Base-by-base conservation (phyloP, 2,797 vertebrate genomes). In the Amazona finschi region DNA sequence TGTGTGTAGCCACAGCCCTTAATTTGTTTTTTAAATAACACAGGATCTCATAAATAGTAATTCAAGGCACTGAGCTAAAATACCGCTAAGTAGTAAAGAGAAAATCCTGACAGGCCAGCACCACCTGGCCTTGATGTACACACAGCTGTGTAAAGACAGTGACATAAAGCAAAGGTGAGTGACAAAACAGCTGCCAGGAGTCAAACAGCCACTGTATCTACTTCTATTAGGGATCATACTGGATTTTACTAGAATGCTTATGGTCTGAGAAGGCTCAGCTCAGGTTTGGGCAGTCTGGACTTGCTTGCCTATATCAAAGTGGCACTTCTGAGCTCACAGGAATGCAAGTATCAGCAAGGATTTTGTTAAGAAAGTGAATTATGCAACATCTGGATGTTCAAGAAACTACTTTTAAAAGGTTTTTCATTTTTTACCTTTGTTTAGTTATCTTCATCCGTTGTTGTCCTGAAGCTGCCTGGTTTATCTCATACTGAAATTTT, bases 301-400 rank as follows among this genome's bases (percentile, higher is more conserved):
- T 49, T 62, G 14, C 16, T 30, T 66, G 21, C 22, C 33, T 38
- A 15, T 13, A 2, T 33, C n/a, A 69, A 85, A 84, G 11, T 2
- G 2, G 16, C 38, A 25, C 5, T 78, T 70, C 27, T 70, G 82
- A 84, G 38, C 25, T 62, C 66, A 57, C 3, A 49, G 43, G 14
- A 39, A 33, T 25, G 30, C 21, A 41, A 58, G n/a, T 24, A 39
- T 80, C 80, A 92, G 36, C n/a, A 50, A 74, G 43, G 58, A 27
- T 89, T 88, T 80, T 83, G 46, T 75, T 88, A 89, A 83, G 76
- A 64, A 89, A 84, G 12, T 55, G 53, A 84, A 72, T 77, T 75
- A 50, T 22, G 53, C 83, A 89, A 72, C 33, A 36, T 83, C 60
- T 61, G 39, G 43, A 13, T 33, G 43, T 61, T 58, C 28, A 85